Evolutionary conservation across 2,888 invertebrate genomes (phyloP), one percentile per base, ranked within the genome.

Genomic region (Nephrotoma appendiculata): DNA sequence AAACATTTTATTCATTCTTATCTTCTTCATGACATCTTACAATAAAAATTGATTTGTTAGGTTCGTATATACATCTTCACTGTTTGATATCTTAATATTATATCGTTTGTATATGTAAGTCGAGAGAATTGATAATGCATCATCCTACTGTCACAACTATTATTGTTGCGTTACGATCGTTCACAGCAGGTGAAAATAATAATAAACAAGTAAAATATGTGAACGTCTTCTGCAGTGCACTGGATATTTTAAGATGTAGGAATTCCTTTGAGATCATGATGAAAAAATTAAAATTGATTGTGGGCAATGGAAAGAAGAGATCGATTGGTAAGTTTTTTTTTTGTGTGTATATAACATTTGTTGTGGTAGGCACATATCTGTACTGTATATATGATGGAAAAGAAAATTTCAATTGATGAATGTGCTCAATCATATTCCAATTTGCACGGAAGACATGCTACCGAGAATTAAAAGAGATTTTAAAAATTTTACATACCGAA

Each of bases 171-270:
- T 43, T 42, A 84, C 84, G 42, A 71, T 71, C 5, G 11, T 71
- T 84, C 84, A n/a, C 84, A 42, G 84, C 84, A 84, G 84, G 84
- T 84, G 84, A 84, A 84, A 41, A 84, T 42, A 84, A 84, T 31
- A 31, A 84, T 42, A 84, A 84, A 84, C n/a, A 42, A 84, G 12
- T 11, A 83, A 83, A 41, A 83, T 83, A 12, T 42, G 31, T 71
- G 31, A 31, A 12, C 84, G 31, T 71, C 71, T 71, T 71, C 11
- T 31, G n/a, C n/a, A 19, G 71, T 71, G 71, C 71, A 71, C 9
- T 31, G 31, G 9, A 12, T 15, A 52, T 71, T 31, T 71, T 71
- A 11, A 52, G 19, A 31, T 71, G 9, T 71, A 71, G 31, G 71
- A 71, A 71, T 71, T 71, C 71, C 71, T 71, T 71, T 71, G 71